These are phyloP conservation scores for Himalopsyche japonica DNA, from an alignment of 2,888 invertebrate genomes.

Conservation along the genomic window DNA sequence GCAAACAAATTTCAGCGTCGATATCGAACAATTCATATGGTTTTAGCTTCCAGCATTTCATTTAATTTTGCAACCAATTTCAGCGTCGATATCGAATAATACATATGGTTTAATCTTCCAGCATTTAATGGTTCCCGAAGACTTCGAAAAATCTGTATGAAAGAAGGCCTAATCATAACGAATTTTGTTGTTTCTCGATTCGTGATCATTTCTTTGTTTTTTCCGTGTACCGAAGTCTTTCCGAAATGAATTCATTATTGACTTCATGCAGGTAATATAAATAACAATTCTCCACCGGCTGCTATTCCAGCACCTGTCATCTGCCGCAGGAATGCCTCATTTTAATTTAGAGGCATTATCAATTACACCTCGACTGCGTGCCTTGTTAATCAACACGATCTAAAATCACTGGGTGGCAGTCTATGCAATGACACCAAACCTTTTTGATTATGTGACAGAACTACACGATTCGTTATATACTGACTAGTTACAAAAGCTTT, in stretches of 20 bases:
- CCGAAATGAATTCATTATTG: background rate
- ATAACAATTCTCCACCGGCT: background rate
- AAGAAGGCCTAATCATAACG: too few species aligned
- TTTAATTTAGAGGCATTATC: conserved; percentile 24
- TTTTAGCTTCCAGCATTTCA: too few species aligned
- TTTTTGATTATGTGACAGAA: conserved; percentile 24
- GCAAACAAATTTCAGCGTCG: too few species aligned
- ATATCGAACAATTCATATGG: too few species aligned
- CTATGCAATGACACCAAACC: background rate
- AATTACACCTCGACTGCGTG: conserved; percentile 34
- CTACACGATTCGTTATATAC: conserved; percentile 11
- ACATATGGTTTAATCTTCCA: too few species aligned
- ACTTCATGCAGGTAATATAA: background rate
- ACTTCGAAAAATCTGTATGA: too few species aligned
- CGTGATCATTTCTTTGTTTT: too few species aligned
- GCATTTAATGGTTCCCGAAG: too few species aligned
- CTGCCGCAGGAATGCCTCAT: conserved; percentile 6
- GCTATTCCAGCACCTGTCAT: conserved; percentile 3
- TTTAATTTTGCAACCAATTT: too few species aligned
- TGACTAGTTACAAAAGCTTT: conserved; percentile 23
- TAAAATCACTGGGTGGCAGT: conserved; percentile 32
- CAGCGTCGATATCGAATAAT: too few species aligned
- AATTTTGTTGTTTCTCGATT: too few species aligned
- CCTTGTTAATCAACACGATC: conserved; percentile 35
- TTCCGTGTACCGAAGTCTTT: too few species aligned